Percentiles rank a stretch among this genome's conserved stretches.
phyloP scores from a whole-genome alignment of 2,888 invertebrate species.

The Syrista parreyssii region DNA sequence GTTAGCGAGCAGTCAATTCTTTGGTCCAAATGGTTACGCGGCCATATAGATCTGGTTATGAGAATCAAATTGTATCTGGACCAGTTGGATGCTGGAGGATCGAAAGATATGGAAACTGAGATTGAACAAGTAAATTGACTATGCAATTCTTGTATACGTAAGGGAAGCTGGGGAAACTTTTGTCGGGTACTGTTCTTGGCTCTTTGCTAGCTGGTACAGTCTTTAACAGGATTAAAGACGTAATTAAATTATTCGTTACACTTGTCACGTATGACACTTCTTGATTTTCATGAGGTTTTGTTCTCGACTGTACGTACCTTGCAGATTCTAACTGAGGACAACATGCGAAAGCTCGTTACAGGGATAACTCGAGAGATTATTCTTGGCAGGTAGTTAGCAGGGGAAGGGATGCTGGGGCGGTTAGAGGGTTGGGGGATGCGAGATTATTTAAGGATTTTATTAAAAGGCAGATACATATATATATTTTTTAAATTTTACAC shows the following conservation, averaged over 20 bases:
- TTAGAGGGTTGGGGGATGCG: too few relatives aligned
- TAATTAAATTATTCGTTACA: neutral
- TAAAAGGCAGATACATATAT: neutral
- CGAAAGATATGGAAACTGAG: neutral
- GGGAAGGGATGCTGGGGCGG: neutral
- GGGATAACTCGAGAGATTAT: neutral
- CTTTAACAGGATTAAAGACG: neutral
- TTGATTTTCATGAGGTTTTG: neutral
- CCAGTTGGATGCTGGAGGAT: neutral
- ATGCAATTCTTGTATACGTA: neutral
- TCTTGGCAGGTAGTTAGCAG: neutral
- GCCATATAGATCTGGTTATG: slow-evolving; percentile 42
- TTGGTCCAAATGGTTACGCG: slow-evolving; percentile 49
- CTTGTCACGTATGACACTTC: neutral
- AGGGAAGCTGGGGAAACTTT: neutral
- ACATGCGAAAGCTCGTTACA: neutral
- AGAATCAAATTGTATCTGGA: slow-evolving; percentile 33
- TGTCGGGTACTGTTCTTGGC: neutral
- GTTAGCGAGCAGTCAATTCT: slow-evolving; percentile 46
- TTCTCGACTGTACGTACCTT: neutral
- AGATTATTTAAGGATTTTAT: too few relatives aligned
- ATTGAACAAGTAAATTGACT: neutral
- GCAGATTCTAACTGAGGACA: neutral
- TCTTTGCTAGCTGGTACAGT: neutral
- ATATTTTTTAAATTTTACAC: neutral